phyloP scores from a whole-genome alignment of 2,113 vertebrate genomes.

The Dolichotis patagonum region DNA sequence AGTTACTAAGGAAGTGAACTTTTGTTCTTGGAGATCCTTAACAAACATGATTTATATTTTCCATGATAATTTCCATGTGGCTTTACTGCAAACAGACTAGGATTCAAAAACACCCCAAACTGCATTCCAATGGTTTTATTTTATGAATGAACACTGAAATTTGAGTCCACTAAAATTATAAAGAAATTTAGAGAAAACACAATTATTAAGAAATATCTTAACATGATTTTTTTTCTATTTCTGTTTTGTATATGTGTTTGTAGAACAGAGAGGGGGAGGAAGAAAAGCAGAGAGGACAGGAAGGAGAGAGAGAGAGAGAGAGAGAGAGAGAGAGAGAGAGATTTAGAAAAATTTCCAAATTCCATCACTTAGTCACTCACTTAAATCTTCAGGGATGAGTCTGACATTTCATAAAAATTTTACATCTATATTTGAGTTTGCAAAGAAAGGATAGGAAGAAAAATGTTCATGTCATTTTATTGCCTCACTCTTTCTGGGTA shows the following conservation, averaged over 20 bases:
- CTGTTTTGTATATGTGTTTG: neutral
- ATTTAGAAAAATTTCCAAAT: conserved; percentile 58
- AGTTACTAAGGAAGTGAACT: neutral
- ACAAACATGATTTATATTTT: neutral
- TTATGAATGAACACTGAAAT: neutral
- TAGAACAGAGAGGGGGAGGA: neutral
- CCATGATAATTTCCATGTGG: neutral
- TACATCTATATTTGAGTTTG: conserved; percentile 45
- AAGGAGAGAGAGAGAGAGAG: neutral
- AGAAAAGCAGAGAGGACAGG: too few relatives aligned
- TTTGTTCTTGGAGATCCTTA: neutral
- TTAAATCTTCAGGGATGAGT: conserved; percentile 46
- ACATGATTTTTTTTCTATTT: neutral
- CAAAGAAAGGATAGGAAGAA: conserved; percentile 58
- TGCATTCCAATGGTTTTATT: neutral
- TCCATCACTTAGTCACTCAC: conserved; percentile 27
- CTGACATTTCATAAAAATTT: conserved; percentile 66
- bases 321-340: neutral
- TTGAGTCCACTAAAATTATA: neutral
- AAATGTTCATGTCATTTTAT: conserved; percentile 58
- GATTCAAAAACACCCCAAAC: neutral
- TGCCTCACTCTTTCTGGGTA: conserved; percentile 46
- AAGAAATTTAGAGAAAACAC: neutral
- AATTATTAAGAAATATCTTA: neutral
- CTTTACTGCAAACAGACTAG: neutral